These are phyloP conservation scores for Pocillopora meandrina DNA, from an alignment of 92 coral and sea anemone genomes.

Conservation along the genomic window DNA sequence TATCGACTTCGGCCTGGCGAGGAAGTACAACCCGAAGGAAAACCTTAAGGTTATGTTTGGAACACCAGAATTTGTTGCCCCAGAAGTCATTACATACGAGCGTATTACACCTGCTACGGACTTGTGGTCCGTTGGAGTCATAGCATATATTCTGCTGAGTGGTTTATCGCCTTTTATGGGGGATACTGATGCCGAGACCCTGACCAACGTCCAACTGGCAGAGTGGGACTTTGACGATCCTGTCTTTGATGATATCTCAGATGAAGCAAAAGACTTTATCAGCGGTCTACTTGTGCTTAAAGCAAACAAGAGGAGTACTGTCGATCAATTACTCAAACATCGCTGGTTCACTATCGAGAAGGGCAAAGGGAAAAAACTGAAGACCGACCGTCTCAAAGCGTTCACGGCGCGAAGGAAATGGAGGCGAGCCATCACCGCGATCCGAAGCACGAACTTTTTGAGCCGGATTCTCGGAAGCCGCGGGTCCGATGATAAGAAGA, in stretches of 20 bases:
- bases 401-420: conserved; percentile 97
- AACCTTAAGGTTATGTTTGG: conserved; percentile 98
- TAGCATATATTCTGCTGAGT: conserved; percentile 93
- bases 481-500: conserved; percentile 66
- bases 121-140: conserved; percentile 98
- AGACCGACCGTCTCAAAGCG: conserved; percentile 95
- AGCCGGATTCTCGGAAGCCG: conserved; percentile 90
- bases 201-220: conserved; percentile 86
- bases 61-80: conserved; percentile 99
- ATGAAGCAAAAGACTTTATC: conserved; percentile 89
- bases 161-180: conserved; percentile 99
- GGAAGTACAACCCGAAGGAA: conserved; percentile 89
- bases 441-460: conserved; percentile 96
- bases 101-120: conserved; percentile 96
- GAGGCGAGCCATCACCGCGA: conserved; percentile 97
- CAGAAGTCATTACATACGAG: conserved; percentile 94
- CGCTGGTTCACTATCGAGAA: conserved; percentile 81
- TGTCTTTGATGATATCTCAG: conserved; percentile 90
- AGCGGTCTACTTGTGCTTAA: conserved; percentile 76
- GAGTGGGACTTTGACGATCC: conserved; percentile 99
- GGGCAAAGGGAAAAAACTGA: conserved; percentile 83
- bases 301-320: conserved; percentile 68
- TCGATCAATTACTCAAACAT: conserved; percentile 75
- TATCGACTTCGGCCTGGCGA: conserved; percentile 96
- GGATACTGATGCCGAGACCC: conserved; percentile 95